Base-by-base conservation (phyloP, 2,113 vertebrate genomes). In the Echinops telfairi region DNA sequence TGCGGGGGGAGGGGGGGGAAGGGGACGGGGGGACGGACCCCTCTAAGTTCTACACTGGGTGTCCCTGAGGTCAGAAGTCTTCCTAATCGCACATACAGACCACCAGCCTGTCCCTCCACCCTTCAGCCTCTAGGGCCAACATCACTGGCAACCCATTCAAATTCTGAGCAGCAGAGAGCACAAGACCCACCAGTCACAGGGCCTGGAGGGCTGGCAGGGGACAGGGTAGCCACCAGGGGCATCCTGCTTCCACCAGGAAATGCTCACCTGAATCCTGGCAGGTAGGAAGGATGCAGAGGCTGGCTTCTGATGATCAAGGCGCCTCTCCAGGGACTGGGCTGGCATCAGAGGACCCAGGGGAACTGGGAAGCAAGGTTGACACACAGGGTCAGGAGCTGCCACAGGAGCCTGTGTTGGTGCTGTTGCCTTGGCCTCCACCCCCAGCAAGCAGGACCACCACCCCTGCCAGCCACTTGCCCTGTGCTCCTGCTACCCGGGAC, bases 261-360 rank as follows among this genome's bases (percentile, higher is more conserved):
- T 62, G 79, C 90, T 95, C 40, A 97, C 97, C 95, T 95, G 95
- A 53, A 31, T 88, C 43, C 88, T 73, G 33, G 82, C 33, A 25
- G 87, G 70, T 0, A 83, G 82, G 53, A 64, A 90, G 2, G 95
- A 64, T 0, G 33, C 9, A 2, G 90, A 73, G 12, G 38, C 57
- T 3, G 33, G 15, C 47, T 94, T 92, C 33, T 64, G 64, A 15
- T 68, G 60, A 23, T 40, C 29, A 2, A 47, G n/a, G 3, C 16
- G 76, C 31, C 79, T 71, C 71, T 91, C 33, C 0, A 2, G 22
- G 16, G 71, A n/a, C 66, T 29, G 85, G 17, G 53, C n/a, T 47
- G 77, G 40, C 68, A 38, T 23, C 1, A 2, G 40, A 20, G 95
- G 14, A 1, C 17, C 87, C 40, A 88, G 29, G 12, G 76, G 23